Conservation (phyloP, 2,113 vertebrate genomes). For the Romanogobio albipinnatus region DNA sequence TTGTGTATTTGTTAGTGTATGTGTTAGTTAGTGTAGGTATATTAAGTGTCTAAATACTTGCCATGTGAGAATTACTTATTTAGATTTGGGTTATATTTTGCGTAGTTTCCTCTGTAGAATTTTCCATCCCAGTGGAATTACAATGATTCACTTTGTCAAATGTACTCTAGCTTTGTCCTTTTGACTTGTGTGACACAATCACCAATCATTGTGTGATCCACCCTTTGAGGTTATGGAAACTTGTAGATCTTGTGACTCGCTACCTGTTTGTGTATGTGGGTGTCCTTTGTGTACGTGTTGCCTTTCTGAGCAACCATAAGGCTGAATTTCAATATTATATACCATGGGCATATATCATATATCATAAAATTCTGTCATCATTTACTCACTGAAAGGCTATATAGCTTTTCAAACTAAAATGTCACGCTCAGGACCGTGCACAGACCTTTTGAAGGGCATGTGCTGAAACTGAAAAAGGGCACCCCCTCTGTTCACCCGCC, state of each 20-base stretch:
- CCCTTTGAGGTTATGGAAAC: slow-evolving; percentile 35
- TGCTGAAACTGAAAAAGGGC: no score
- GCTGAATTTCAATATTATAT: background rate
- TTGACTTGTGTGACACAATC: slow-evolving; percentile 3
- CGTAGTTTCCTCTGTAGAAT: background rate
- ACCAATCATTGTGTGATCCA: slow-evolving; percentile 20
- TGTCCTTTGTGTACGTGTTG: slow-evolving; percentile 18
- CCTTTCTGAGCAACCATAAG: background rate
- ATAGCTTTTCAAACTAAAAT: background rate
- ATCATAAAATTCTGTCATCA: background rate
- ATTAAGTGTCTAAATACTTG: background rate
- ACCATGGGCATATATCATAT: background rate
- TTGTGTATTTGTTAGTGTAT: no score
- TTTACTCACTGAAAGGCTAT: background rate
- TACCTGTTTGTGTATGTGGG: slow-evolving; percentile 33
- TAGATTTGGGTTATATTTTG: background rate
- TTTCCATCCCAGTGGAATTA: background rate
- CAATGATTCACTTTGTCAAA: slow-evolving; percentile 5
- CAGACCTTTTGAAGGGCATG: no score
- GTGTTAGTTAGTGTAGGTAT: no score
- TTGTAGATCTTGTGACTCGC: slow-evolving; percentile 10
- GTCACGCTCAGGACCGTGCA: no score
- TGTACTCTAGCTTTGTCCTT: background rate
- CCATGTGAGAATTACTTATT: background rate
- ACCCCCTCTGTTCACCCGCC: no score